A percentile compares a stretch with the other conserved stretches of the same genome.
phyloP scores from a whole-genome alignment of 1,140 invertebrate genomes.

The Belonocnema kinseyi region DNA sequence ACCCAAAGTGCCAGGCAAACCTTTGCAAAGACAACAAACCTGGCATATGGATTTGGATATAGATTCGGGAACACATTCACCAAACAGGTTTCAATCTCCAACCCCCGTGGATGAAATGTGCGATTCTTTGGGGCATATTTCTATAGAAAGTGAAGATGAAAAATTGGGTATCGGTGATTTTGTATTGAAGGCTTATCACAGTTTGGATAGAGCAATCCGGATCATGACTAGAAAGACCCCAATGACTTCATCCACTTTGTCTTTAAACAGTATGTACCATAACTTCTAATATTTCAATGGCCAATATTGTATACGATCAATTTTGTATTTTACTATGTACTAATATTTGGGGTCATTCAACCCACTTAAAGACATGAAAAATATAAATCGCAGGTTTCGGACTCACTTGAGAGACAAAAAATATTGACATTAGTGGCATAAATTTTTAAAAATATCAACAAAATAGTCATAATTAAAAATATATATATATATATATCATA shows the following conservation, averaged over 20 bases:
- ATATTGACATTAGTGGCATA: too few species aligned
- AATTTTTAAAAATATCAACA: too few species aligned
- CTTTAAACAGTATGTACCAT: conserved; percentile 14
- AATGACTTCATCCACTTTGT: conserved; percentile 27
- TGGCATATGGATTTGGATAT: conserved; percentile 38
- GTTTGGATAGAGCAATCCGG: conserved; percentile 53
- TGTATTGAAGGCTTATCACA: conserved; percentile 47
- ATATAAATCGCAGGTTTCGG: too few species aligned
- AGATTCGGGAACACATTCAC: conserved; percentile 51
- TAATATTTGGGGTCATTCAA: too few species aligned
- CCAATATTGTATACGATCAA: too few species aligned
- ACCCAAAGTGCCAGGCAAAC: conserved; percentile 37
- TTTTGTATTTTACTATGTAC: neutral
- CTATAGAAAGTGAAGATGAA: conserved; percentile 50
- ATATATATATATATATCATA: too few species aligned
- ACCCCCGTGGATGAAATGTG: conserved; percentile 48
- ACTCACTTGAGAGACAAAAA: too few species aligned
- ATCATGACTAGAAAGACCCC: conserved; percentile 43
- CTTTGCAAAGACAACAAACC: conserved; percentile 37
- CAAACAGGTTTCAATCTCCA: conserved; percentile 47
- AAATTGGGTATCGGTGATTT: conserved; percentile 43
- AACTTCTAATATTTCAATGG: too few species aligned
- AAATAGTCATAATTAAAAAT: too few species aligned
- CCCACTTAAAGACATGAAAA: too few species aligned
- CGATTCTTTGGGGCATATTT: conserved; percentile 52